Percentiles rank a stretch among this genome's conserved stretches.
phyloP scores from a whole-genome alignment of 2,797 vertebrate genomes.

The Phoeniculus purpureus region DNA sequence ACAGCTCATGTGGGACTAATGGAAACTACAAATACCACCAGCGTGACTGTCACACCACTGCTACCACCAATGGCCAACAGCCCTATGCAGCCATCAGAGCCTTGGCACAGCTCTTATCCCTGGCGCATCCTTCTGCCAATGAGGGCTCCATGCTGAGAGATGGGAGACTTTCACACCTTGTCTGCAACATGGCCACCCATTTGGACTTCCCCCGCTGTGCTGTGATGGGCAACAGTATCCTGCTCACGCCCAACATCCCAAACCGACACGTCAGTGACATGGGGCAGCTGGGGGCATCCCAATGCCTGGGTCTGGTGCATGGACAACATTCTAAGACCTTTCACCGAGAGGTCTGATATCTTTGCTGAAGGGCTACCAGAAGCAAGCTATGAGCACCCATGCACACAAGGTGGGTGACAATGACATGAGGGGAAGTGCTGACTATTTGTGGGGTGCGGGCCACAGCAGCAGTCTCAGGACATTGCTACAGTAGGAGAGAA shows the following conservation, averaged over 20 bases:
- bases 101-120: neutral
- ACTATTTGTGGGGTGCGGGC: rapidly evolving
- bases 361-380: neutral
- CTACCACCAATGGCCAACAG: neutral
- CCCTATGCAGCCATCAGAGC: neutral
- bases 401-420: neutral
- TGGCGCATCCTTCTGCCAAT: neutral
- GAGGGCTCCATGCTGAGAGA: neutral
- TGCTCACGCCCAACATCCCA: neutral
- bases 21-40: no score
- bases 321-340: neutral
- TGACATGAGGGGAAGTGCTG: neutral
- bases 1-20: neutral
- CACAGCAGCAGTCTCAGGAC: neutral
- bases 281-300: no score
- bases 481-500: neutral
- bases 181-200: neutral
- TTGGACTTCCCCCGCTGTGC: no score
- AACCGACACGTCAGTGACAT: no score
- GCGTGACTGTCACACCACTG: neutral
- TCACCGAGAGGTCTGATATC: neutral
- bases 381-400: rapidly evolving
- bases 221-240: neutral
- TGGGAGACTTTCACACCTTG: neutral
- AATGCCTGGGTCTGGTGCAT: rapidly evolving